phyloP scores from a whole-genome alignment of 2,113 vertebrate genomes.

The Kryptolebias marmoratus region DNA sequence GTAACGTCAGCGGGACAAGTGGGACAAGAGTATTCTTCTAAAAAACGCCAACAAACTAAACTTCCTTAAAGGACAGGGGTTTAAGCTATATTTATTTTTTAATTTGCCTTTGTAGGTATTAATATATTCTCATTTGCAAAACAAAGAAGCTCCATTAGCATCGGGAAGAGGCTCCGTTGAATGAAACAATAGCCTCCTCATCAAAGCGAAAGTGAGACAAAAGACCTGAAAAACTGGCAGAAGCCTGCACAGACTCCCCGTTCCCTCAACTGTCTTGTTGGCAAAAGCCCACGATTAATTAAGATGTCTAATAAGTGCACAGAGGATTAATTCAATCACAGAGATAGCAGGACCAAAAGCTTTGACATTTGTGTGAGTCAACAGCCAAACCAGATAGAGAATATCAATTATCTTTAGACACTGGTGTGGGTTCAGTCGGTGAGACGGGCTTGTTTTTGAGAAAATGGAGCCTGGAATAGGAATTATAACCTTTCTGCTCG shows the following conservation, averaged over 20 bases:
- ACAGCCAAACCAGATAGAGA: slow-evolving; percentile 31
- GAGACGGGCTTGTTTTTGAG: slow-evolving; percentile 12
- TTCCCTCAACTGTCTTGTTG: slow-evolving; percentile 33
- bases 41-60: slow-evolving; percentile 22
- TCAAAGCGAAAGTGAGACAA: not conserved
- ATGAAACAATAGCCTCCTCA: slow-evolving; percentile 17
- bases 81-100: slow-evolving; percentile 2
- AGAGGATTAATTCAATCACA: slow-evolving; percentile 42
- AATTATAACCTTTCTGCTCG: slow-evolving; percentile 23
- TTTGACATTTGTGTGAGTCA: slow-evolving; percentile 43
- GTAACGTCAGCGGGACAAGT: too few relatives aligned
- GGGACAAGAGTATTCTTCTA: slow-evolving; percentile 14
- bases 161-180: slow-evolving; percentile 20
- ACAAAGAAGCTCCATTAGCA: slow-evolving; percentile 36
- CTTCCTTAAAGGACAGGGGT: slow-evolving; percentile 12
- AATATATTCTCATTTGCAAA: slow-evolving; percentile 18
- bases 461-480: slow-evolving; percentile 10
- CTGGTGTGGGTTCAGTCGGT: not conserved
- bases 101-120: slow-evolving; percentile 1
- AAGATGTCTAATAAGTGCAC: slow-evolving; percentile 41
- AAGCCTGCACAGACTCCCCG: not conserved
- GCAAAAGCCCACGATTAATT: slow-evolving; percentile 50
- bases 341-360: slow-evolving; percentile 19
- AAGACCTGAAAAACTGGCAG: slow-evolving; percentile 17
- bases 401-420: slow-evolving; percentile 44